Evolutionary conservation across 2,113 vertebrate species (phyloP).

Genomic region (Camelus bactrianus): DNA sequence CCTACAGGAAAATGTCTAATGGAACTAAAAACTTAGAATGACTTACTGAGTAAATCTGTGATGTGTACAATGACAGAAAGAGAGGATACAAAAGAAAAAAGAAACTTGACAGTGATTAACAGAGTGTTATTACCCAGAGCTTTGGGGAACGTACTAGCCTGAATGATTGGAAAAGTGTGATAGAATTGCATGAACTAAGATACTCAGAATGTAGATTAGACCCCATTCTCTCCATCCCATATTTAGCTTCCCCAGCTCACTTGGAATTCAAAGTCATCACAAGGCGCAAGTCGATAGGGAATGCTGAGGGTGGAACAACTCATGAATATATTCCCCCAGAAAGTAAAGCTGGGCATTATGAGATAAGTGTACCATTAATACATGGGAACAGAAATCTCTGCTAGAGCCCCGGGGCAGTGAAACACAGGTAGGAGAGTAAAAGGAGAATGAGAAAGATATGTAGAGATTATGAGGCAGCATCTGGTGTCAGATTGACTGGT

Average conservation of each 20-base stretch:
- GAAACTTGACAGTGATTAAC: background rate
- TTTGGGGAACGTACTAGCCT: background rate
- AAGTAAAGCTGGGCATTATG: background rate
- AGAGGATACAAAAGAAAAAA: background rate
- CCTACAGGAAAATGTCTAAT: background rate
- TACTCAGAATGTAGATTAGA: background rate
- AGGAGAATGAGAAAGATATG: background rate
- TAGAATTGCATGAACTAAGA: background rate
- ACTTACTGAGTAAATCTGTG: background rate
- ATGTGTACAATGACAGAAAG: background rate
- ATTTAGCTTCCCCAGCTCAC: background rate
- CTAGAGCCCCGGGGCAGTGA: background rate
- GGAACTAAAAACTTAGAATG: background rate
- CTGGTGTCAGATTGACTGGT: background rate
- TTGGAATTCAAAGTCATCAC: background rate
- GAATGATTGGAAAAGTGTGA: background rate
- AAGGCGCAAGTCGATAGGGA: background rate
- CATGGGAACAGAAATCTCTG: background rate
- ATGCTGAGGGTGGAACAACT: background rate
- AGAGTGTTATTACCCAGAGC: background rate
- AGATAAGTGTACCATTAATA: background rate
- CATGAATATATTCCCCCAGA: background rate
- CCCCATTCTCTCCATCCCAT: background rate
- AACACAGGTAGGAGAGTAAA: background rate
- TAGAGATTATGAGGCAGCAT: background rate